phyloP scores from a whole-genome alignment of 2,113 vertebrate genomes.

The Lucifuga dentata region DNA sequence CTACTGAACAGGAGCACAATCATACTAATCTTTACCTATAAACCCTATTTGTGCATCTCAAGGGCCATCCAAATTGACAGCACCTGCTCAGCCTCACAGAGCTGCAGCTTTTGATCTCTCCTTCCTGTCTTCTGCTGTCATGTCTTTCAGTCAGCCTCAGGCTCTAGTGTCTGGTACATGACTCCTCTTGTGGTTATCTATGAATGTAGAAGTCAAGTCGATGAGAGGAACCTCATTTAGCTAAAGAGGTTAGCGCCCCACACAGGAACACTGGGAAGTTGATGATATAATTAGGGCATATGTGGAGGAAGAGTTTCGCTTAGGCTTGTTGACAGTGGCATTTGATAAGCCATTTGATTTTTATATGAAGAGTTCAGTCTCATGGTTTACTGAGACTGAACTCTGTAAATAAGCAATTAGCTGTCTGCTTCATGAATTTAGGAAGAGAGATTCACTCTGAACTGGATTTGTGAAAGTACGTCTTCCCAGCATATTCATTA shows the following conservation, averaged over 20 bases:
- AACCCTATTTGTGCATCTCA: conserved; percentile 4
- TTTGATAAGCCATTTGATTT: conserved; percentile 23
- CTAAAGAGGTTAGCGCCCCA: conserved; percentile 70
- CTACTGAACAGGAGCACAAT: not conserved
- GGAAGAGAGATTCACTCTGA: too few species aligned
- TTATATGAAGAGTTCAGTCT: not conserved
- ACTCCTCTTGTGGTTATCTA: conserved; percentile 27
- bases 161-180: conserved; percentile 19
- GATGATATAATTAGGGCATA: conserved; percentile 59
- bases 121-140: conserved; percentile 34
- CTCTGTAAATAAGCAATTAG: not conserved
- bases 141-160: conserved; percentile 33
- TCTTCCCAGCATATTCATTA: too few species aligned
- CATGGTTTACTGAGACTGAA: conserved; percentile 8
- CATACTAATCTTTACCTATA: not conserved
- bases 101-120: conserved; percentile 31
- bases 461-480: too few species aligned
- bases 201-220: conserved; percentile 41
- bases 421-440: too few species aligned
- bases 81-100: conserved; percentile 47
- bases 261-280: conserved; percentile 50
- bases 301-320: conserved; percentile 19
- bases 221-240: conserved; percentile 62
- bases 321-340: not conserved
- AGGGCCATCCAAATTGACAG: conserved; percentile 41